Base-by-base conservation (phyloP, 2,113 vertebrate species). In the Ceyx melanurus region DNA sequence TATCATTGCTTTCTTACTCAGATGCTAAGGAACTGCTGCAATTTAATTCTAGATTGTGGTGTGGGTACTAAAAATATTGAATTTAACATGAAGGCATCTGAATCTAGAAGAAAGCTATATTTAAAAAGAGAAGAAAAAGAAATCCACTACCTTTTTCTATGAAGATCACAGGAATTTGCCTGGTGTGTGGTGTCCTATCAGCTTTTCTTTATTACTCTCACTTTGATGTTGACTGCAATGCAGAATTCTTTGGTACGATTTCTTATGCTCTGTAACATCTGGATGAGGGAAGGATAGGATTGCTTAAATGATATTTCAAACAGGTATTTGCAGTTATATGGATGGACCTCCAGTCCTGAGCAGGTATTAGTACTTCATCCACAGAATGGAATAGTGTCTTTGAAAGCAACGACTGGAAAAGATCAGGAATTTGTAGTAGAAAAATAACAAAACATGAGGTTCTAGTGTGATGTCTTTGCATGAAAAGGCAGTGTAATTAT, bases 11-110 rank as follows among this genome's bases (percentile, higher is more conserved):
- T 96, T 92, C 78, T 85, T 87, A 92, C 82, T 57, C 72, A 86
- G 71, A 65, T 95, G 84, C 84, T 90, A 91, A 91, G 28, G 72
- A 94, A 74, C 77, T 88, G 51, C 28, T 21, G 86, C 75, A 29
- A 25, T 97, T 94, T 96, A 86, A 95, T 95, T 96, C 87, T 90
- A 85, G 87, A 89, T 89, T 75, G 54, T 89, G 3, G 11, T 84
- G 73, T 91, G 65, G 78, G 72, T 89, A 77, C 75, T 93, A 95
- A 96, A 95, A 91, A 79, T 93, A 92, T 15, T 88, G 72, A 76
- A 64, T 95, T 95, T 97, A 82, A 90, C 65, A 82, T 57, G 88
- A 92, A 92, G 72, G 43, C 21, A 37, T 76, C 65, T 84, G 93
- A 96, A 89, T 86, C 77, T 14, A 37, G 89, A 90, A 82, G 75